Conservation (phyloP, 2,113 vertebrate genomes). For the Notechis scutatus region DNA sequence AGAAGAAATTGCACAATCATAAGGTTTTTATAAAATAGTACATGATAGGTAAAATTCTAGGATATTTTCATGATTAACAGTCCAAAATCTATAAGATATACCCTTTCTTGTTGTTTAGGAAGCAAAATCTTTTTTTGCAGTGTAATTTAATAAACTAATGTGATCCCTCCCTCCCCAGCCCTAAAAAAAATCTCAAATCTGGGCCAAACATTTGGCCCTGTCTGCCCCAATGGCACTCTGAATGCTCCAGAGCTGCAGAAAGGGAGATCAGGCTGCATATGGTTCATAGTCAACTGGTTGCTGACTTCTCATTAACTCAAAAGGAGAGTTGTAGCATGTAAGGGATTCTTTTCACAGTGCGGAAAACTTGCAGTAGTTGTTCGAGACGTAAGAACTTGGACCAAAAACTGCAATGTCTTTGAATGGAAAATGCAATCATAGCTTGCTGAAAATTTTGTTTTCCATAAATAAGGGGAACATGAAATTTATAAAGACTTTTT, state of each 20-base stretch:
- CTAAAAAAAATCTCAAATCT: not conserved
- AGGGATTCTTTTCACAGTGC: conserved; percentile 56
- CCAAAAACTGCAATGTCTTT: conserved; percentile 48
- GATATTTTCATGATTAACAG: not conserved
- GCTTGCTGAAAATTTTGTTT: conserved; percentile 9
- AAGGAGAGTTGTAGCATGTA: conserved; percentile 58
- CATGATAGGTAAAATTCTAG: not conserved
- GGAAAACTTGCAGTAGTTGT: conserved; percentile 40
- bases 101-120: not conserved
- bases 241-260: not conserved
- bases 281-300: not conserved
- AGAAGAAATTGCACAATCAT: not conserved
- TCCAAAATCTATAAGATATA: not conserved
- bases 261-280: not conserved
- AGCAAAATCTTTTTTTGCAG: not conserved
- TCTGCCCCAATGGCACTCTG: not conserved
- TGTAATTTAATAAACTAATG: not conserved
- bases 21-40: not conserved
- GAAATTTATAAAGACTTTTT: conserved; percentile 66
- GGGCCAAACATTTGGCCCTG: not conserved
- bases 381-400: conserved; percentile 48
- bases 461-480: conserved; percentile 41
- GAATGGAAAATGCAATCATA: conserved; percentile 17
- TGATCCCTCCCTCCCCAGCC: not conserved
- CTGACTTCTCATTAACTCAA: conserved; percentile 31